Percentiles rank a stretch among this genome's conserved stretches.
These are phyloP conservation scores for Alectoris magna DNA, from an alignment of 2,797 vertebrate genomes.

Conservation along the genomic window DNA sequence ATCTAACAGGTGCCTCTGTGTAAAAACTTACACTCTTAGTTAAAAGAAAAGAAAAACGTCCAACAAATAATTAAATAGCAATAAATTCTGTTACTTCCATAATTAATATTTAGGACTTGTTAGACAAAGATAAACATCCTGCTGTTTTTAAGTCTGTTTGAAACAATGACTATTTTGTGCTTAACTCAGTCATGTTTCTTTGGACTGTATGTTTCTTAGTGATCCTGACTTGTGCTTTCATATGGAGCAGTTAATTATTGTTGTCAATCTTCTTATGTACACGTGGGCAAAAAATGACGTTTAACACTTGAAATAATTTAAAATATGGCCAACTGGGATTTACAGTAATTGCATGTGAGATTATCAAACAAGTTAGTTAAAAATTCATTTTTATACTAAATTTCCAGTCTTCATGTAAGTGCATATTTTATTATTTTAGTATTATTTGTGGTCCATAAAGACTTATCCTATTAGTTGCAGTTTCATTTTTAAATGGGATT, in stretches of 20 bases:
- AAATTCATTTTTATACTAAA: background rate
- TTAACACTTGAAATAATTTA: background rate
- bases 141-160: background rate
- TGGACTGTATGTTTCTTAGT: background rate
- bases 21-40: background rate
- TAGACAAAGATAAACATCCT: background rate
- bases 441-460: background rate
- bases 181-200: background rate
- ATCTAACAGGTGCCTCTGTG: background rate
- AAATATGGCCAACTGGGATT: background rate
- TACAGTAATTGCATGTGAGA: background rate
- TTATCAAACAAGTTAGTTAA: background rate
- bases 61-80: background rate
- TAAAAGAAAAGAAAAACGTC: background rate
- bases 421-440: background rate
- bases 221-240: background rate
- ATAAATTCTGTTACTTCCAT: background rate
- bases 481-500: background rate
- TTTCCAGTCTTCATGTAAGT: background rate
- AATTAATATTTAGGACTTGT: background rate
- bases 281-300: background rate
- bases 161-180: background rate
- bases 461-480: background rate
- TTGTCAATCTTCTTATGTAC: background rate
- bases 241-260: background rate